Evolutionary conservation across 2,888 invertebrate genomes (phyloP), one percentile per base, ranked within the genome.

Genomic region (Slavum lentiscoides): DNA sequence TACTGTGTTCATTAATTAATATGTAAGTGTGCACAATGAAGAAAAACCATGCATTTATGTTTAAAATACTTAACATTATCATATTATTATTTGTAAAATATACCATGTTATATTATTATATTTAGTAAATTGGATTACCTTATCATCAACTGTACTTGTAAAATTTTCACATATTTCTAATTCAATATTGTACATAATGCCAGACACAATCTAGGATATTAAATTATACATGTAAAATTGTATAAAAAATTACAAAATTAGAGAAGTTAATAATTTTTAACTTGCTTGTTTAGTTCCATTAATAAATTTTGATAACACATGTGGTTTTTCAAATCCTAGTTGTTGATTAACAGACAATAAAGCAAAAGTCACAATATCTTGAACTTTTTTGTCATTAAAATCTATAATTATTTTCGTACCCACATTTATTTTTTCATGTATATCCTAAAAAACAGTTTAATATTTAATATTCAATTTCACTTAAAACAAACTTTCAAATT

Each of bases 141-240:
- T 76, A 11, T 67, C 23, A 21, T 67, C 13, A 5, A 43, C 11
- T 17, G 19, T 23, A 55, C 23, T 43, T 37, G 64, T 64, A 64
- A 39, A 72, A 72, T 72, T 66, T 21, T 80, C 80, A 43, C 80
- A 80, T 39, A 80, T 43, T 80, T 80, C 80, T 9, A 80, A 61
- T 43, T 72, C 55, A 30, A 80, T 58, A 66, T 72, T 66, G 4
- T 80, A 80, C 5, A 80, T 43, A 30, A 80, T n/a, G 64, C 72
- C 80, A 70, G 80, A 21, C 0, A 80, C 80, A 64, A 80, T 72
- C 80, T 80, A n/a, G 15, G 43, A 72, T n/a, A 67, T 23, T n/a
- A 67, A 59, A 55, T 69, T 39, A 64, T 21, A 30, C 23, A 30
- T 13, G 30, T 11, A 17, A 43, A 4, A 13, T 21, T 39, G 11